Percentiles rank a stretch among this genome's conserved stretches.
Conservation (phyloP, 2,797 vertebrate species). For the Buceros bicornis region DNA sequence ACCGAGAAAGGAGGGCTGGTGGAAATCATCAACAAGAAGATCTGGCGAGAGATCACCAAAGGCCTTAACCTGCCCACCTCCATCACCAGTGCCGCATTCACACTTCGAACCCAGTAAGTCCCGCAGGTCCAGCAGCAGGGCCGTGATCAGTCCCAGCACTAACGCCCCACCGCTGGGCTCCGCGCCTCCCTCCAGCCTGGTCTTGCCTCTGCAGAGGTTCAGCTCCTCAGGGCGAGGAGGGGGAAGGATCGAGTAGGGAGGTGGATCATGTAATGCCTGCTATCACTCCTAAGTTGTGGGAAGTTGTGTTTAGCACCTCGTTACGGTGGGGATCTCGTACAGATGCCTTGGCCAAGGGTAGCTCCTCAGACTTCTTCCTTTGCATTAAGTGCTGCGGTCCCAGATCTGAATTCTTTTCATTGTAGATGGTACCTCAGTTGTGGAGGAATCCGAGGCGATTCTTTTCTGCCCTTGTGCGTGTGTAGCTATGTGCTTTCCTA, state of each 20-base stretch:
- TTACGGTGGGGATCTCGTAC: background rate
- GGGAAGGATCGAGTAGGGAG: background rate
- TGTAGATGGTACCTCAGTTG: fast-evolving
- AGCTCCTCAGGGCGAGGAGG: background rate
- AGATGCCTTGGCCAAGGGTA: background rate
- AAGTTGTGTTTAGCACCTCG: background rate
- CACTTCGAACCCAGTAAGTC: conserved; percentile 90
- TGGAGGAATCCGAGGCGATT: background rate
- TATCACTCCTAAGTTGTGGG: background rate
- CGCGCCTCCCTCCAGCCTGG: background rate
- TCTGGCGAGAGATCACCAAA: conserved; percentile 92
- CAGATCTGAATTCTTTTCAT: background rate
- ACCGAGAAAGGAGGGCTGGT: conserved; percentile 90
- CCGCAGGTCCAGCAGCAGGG: fast-evolving
- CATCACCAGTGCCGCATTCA: conserved; percentile 91
- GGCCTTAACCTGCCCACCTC: conserved; percentile 91
- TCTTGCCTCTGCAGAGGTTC: background rate
- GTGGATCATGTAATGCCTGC: background rate
- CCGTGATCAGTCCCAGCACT: background rate
- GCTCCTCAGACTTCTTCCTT: background rate
- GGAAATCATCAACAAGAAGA: conserved; percentile 91
- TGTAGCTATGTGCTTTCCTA: fast-evolving
- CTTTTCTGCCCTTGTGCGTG: background rate
- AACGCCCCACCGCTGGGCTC: fast-evolving
- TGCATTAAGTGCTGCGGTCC: too few relatives aligned